Conservation (phyloP, 30 jellyfish, hydroid and myxozoan species). For the Cassiopea xamachana region DNA sequence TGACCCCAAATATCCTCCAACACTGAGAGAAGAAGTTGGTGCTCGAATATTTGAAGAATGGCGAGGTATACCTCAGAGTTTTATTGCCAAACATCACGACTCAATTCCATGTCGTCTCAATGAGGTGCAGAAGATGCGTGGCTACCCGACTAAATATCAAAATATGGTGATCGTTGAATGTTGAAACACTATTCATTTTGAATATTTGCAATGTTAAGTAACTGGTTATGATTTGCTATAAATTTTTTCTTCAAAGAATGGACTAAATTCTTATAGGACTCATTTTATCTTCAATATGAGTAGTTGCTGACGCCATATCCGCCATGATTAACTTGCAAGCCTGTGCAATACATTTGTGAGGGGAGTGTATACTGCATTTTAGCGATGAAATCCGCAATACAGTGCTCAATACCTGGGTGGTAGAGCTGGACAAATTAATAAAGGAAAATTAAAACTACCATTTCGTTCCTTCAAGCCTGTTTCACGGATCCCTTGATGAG, state of each 20-base stretch:
- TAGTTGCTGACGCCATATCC: background rate
- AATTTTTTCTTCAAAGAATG: no score
- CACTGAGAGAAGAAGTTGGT: constrained; percentile 8
- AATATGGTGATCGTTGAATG: no score
- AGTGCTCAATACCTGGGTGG: no score
- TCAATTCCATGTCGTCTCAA: background rate
- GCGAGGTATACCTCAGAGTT: no score
- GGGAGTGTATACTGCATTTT: background rate
- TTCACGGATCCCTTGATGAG: background rate
- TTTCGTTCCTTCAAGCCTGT: background rate
- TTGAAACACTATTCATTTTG: background rate
- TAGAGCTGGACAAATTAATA: no score
- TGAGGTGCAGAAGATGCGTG: background rate
- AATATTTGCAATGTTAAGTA: background rate
- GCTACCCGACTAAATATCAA: no score
- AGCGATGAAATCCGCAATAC: no score
- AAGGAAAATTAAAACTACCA: background rate
- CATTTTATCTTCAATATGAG: background rate
- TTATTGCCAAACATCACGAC: constrained; percentile 2
- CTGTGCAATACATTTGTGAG: background rate
- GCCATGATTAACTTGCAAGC: no score
- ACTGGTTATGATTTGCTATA: background rate
- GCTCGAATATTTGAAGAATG: constrained; percentile 13
- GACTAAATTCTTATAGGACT: no score
- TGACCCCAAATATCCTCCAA: background rate